phyloP scores from a whole-genome alignment of 2,797 vertebrate genomes.

The Enteromius viviparus region DNA sequence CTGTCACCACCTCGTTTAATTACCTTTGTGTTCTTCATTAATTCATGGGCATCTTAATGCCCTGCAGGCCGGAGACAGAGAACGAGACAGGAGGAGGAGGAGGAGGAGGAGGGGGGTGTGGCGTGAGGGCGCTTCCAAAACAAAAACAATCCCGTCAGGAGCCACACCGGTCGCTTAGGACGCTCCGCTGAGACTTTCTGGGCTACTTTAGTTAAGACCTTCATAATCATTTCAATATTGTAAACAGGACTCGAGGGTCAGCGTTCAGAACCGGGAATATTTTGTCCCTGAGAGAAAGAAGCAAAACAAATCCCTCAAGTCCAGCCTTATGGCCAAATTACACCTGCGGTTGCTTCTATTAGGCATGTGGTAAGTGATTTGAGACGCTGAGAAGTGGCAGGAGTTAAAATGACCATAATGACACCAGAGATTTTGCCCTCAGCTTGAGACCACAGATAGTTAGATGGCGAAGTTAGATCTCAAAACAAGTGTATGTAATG shows the following conservation, averaged over 20 bases:
- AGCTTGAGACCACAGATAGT: conserved; percentile 56
- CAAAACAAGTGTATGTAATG: background rate
- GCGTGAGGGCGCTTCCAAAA: conserved; percentile 64
- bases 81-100: conserved; percentile 47
- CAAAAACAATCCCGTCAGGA: conserved; percentile 69
- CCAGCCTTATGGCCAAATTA: conserved; percentile 64
- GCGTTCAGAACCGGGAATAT: conserved; percentile 54
- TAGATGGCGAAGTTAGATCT: background rate
- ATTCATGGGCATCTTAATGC: conserved; percentile 88
- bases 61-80: conserved; percentile 80
- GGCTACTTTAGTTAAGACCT: conserved; percentile 57
- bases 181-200: conserved; percentile 61
- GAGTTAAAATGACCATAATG: conserved; percentile 77
- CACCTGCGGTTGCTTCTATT: conserved; percentile 68
- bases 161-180: conserved; percentile 51
- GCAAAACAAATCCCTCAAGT: conserved; percentile 64
- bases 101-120: conserved; percentile 30
- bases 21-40: conserved; percentile 92
- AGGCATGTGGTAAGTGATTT: conserved; percentile 73
- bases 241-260: conserved; percentile 72
- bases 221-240: conserved; percentile 67
- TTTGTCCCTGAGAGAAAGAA: conserved; percentile 60
- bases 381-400: conserved; percentile 60
- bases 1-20: conserved; percentile 88
- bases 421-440: conserved; percentile 69